phyloP scores from a whole-genome alignment of 2,888 invertebrate genomes.

The Meandrusa payeni region DNA sequence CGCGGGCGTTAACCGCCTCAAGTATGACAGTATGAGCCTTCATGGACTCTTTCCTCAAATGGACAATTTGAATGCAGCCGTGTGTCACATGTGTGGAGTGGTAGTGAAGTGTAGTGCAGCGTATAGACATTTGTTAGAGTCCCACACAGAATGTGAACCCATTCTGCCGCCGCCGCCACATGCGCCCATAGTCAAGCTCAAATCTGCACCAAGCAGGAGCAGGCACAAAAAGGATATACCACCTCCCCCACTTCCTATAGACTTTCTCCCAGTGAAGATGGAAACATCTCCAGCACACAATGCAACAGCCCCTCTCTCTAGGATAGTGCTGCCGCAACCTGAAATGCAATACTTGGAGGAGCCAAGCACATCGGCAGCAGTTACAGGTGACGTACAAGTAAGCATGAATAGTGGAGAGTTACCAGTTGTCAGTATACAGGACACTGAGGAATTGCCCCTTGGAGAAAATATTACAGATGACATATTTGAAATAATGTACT shows the following conservation, averaged over 20 bases:
- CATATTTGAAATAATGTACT: constrained; percentile 75
- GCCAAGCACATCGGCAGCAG: constrained; percentile 51
- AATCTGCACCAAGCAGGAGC: constrained; percentile 51
- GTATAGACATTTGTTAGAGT: constrained; percentile 85
- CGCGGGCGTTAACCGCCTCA: constrained; percentile 76
- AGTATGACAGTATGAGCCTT: constrained; percentile 84
- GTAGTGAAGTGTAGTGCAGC: constrained; percentile 90
- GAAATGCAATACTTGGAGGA: constrained; percentile 65
- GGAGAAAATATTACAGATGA: constrained; percentile 74
- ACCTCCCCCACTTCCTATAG: constrained; percentile 58
- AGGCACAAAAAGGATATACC: constrained; percentile 66
- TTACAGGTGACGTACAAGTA: constrained; percentile 65
- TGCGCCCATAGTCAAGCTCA: constrained; percentile 48
- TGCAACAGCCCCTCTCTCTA: constrained; percentile 60
- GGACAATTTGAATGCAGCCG: constrained; percentile 87
- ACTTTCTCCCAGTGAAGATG: constrained; percentile 57
- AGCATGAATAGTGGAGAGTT: constrained; percentile 71
- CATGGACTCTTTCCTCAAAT: constrained; percentile 90
- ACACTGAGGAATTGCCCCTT: constrained; percentile 70
- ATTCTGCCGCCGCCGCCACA: constrained; percentile 71
- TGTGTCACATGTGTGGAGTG: constrained; percentile 89
- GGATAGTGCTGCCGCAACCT: constrained; percentile 64
- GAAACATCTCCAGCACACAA: constrained; percentile 59
- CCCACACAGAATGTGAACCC: constrained; percentile 68
- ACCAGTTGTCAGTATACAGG: constrained; percentile 77